Percentiles rank a stretch among this genome's conserved stretches.
These are phyloP conservation scores for Eupleurogrammus muticus DNA, from an alignment of 2,797 vertebrate genomes.

Conservation along the genomic window DNA sequence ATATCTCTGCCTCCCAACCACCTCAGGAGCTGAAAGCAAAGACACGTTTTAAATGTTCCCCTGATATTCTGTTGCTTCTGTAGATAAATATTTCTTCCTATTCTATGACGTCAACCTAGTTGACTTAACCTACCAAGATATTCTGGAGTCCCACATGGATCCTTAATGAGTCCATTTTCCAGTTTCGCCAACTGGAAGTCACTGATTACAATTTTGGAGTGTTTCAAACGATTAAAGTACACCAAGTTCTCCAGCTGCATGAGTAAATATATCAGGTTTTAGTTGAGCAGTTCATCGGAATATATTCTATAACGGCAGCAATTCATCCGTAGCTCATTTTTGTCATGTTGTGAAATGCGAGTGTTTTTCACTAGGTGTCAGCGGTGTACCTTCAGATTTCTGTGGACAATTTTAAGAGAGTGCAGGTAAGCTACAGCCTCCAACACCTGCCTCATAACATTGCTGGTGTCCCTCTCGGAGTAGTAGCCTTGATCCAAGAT, in stretches of 20 bases:
- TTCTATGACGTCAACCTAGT: background rate
- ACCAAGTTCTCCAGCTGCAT: slow-evolving; percentile 96
- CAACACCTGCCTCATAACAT: slow-evolving; percentile 97
- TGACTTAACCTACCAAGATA: slow-evolving; percentile 85
- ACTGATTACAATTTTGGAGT: slow-evolving; percentile 99
- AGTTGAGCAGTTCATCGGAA: background rate
- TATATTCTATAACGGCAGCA: background rate
- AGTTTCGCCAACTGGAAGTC: slow-evolving; percentile 98
- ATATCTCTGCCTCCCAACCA: slow-evolving; percentile 95
- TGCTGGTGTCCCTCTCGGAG: slow-evolving; percentile 97
- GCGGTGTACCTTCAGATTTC: slow-evolving; percentile 94
- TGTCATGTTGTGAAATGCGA: slow-evolving; percentile 39
- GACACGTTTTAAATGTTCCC: background rate
- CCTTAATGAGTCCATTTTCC: slow-evolving; percentile 97
- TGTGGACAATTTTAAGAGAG: slow-evolving; percentile 95
- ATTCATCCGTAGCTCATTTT: background rate
- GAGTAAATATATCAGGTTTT: slow-evolving; percentile 19
- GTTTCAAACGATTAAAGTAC: slow-evolving; percentile 97
- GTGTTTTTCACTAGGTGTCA: slow-evolving; percentile 65
- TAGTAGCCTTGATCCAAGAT: slow-evolving; percentile 99
- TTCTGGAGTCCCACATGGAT: slow-evolving; percentile 97
- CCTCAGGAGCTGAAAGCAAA: slow-evolving; percentile 90
- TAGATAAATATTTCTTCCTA: background rate
- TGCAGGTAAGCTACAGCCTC: slow-evolving; percentile 98
- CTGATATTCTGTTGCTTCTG: background rate